phyloP scores from a whole-genome alignment of 2,888 invertebrate species.

The Conops quadrifasciatus region DNA sequence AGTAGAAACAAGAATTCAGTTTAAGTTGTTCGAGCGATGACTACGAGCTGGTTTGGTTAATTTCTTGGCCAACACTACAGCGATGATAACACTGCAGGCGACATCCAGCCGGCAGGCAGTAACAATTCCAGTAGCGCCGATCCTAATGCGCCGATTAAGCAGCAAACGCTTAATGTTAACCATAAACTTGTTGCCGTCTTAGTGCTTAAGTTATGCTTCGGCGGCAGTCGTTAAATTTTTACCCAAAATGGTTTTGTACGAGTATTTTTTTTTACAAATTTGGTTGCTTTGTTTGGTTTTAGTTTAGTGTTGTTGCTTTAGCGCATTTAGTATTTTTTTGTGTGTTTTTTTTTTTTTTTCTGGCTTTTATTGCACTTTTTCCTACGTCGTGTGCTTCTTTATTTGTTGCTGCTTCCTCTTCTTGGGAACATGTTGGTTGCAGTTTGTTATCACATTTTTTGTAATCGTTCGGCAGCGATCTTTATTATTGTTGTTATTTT shows the following conservation, averaged over 20 bases:
- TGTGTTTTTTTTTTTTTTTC: background rate
- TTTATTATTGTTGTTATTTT: constrained; percentile 28
- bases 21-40: background rate
- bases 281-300: background rate
- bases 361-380: background rate
- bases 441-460: constrained; percentile 21
- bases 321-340: background rate
- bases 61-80: no score
- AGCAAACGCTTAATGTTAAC: no score
- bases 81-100: no score
- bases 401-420: background rate
- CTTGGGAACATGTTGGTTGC: constrained; percentile 24
- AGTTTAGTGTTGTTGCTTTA: background rate
- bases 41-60: no score
- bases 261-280: background rate
- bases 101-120: no score
- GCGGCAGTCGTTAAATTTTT: no score
- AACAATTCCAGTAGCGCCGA: no score
- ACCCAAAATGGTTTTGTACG: no score
- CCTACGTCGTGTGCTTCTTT: background rate
- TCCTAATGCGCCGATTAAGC: no score
- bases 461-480: constrained; percentile 20
- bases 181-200: no score
- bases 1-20: constrained; percentile 1
- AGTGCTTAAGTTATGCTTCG: no score